Evolutionary conservation across 2,797 vertebrate species (phyloP), one percentile per base, ranked within the genome.

Genomic region (Micromesistius poutassou): DNA sequence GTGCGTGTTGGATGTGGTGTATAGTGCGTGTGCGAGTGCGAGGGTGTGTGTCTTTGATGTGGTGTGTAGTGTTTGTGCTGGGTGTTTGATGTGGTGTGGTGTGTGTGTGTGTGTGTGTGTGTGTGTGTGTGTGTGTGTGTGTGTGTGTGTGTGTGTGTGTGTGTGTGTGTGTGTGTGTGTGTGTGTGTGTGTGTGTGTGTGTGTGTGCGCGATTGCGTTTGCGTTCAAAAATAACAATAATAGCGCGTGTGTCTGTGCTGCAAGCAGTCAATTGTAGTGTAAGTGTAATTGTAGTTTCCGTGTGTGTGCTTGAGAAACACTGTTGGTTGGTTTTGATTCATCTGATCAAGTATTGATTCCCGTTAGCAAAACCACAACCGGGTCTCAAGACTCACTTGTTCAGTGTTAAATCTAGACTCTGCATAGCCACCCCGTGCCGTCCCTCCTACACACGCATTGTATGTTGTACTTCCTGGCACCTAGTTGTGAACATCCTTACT

Each of bases 321-420:
- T 68, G 9, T 13, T 28, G 55, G 22, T 25, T 62, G 25, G 62
- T 25, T 66, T 66, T 66, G 25, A 66, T 25, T 28, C 28, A 68
- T 30, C 70, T 80, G 62, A 46, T 46, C 76, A 13, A 74, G 73
- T 80, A 68, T 82, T 86, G 82, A 89, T 73, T 74, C 38, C 62
- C 74, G 81, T 85, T 77, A 83, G 84, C 82, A 84, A 79, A 87
- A 90, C 22, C 55, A 62, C 55, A 62, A 25, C 55, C 55, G 8
- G 55, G n/a, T 86, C 85, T 35, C 33, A 35, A 35, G 5, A 35
- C 33, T 35, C 33, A 35, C 33, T 35, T 35, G 33, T 35, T 35
- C 5, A 35, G 33, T 5, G 33, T 35, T 35, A 6, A 6, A 6
- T 6, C 33, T 35, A 35, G 33, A 35, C 33, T 35, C 33, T 35